phyloP scores from a whole-genome alignment of 2,113 vertebrate species.

The Rhea pennata region DNA sequence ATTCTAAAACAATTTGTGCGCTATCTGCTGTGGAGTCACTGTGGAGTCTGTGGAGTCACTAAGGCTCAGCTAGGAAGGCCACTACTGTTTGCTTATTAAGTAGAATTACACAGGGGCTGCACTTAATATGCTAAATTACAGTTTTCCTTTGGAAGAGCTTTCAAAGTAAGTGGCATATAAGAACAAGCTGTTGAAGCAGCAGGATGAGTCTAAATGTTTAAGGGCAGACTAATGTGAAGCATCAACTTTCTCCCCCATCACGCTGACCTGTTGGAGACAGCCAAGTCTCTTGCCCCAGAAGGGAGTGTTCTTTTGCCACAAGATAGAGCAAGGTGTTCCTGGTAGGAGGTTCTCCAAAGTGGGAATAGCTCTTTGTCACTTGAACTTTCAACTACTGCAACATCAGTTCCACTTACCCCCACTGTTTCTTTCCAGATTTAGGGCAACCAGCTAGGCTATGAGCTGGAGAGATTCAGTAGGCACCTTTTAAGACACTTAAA shows the following conservation, averaged over 20 bases:
- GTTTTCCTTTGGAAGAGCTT: background rate
- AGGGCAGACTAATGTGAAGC: background rate
- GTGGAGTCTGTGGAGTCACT: background rate
- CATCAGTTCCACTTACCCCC: background rate
- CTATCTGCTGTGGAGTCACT: background rate
- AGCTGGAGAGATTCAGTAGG: background rate
- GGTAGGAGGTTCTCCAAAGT: background rate
- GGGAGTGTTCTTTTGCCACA: background rate
- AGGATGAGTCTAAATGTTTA: background rate
- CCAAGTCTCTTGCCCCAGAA: background rate
- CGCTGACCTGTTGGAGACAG: background rate
- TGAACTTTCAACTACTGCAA: background rate
- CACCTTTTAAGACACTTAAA: background rate
- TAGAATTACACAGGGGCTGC: background rate
- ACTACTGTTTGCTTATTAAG: background rate
- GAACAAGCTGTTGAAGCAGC: background rate
- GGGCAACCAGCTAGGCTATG: rapidly evolving
- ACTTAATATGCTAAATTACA: background rate
- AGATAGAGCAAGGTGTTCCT: background rate
- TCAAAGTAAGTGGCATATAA: background rate
- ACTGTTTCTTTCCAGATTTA: background rate
- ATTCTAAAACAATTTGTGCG: background rate
- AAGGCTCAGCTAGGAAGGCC: background rate
- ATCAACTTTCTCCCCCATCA: background rate
- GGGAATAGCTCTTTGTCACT: background rate